Base-by-base conservation (phyloP, 2,797 vertebrate species). In the Ispidina lecontei region DNA sequence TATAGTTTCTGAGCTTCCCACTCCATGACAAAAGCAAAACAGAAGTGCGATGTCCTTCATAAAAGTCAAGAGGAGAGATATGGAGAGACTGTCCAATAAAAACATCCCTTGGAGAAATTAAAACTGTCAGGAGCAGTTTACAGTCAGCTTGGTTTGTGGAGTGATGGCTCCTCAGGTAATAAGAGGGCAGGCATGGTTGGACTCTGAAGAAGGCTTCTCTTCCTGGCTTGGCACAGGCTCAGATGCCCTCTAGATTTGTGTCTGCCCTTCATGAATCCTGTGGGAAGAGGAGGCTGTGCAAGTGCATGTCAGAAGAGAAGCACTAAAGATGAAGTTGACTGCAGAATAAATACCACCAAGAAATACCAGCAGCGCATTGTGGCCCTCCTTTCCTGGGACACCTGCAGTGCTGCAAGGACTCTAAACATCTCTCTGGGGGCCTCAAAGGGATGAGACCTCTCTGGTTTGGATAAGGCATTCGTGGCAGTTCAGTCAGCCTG, bases 41-140 rank as follows among this genome's bases (percentile, higher is more conserved):
- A 37, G 22, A 74, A 75, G 19, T 26, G 4, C 25, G 68, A 84
- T 9, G 19, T 20, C 78, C 68, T 95, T 94, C 49, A 56, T 71
- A 86, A 87, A 95, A 91, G 62, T 73, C 65, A 91, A 25, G 2
- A n/a, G 28, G n/a, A 94, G 64, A 67, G 64, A 67, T 64, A 63
- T 26, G 23, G 54, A 91, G 58, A 85, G 10, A 58, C 35, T 43
- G 60, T 39, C 52, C 35, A 86, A 86, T 92, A 75, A 91, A 49
- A 62, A 51, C 17, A 29, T 46, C 6, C 64, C 31, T 47, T 16
- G 49, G 88, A 91, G 92, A 86, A 95, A 96, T 94, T 89, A 93
- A 80, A 91, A 52, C 87, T 96, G 95, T 84, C 96, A 92, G 67
- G 35, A 94, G 60, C 54, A 71, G 78, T 96, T 95, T 94, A 73